A percentile compares a stretch with the other conserved stretches of the same genome.
phyloP scores from a whole-genome alignment of 2,797 vertebrate species.

The Oceanodroma leucorhoa region DNA sequence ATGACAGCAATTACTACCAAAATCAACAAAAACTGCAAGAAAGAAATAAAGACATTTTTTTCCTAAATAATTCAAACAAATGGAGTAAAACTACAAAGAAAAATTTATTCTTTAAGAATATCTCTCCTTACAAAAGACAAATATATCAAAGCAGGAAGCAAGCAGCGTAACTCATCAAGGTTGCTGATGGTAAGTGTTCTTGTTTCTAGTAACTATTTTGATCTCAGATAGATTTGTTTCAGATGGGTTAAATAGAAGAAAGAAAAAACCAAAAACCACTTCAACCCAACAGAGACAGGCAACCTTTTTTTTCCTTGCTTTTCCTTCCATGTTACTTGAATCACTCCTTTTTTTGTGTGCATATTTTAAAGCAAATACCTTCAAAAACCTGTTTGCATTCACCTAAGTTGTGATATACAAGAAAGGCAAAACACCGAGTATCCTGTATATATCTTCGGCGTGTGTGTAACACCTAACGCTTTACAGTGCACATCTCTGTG shows the following conservation, averaged over 20 bases:
- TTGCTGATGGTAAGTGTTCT: neutral
- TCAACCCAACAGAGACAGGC: neutral
- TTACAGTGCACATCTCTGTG: neutral
- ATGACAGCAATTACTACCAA: neutral
- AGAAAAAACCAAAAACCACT: neutral
- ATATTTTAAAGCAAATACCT: neutral
- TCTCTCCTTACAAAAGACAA: neutral
- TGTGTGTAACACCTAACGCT: neutral
- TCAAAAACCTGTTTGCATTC: neutral
- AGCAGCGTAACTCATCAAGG: neutral
- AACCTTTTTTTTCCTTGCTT: neutral
- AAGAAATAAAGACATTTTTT: neutral
- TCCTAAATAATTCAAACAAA: neutral
- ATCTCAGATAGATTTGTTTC: neutral
- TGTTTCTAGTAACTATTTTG: slow-evolving; percentile 1
- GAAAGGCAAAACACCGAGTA: neutral
- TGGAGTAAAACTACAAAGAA: neutral
- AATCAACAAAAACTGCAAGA: neutral
- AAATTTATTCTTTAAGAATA: neutral
- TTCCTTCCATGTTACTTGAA: neutral
- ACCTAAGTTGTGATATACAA: neutral
- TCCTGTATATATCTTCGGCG: rapidly evolving
- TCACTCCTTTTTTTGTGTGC: rapidly evolving
- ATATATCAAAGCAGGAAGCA: neutral
- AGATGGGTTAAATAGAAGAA: neutral